These are phyloP conservation scores for Cheumatopsyche charites DNA, from an alignment of 1,140 invertebrate genomes.

Conservation along the genomic window DNA sequence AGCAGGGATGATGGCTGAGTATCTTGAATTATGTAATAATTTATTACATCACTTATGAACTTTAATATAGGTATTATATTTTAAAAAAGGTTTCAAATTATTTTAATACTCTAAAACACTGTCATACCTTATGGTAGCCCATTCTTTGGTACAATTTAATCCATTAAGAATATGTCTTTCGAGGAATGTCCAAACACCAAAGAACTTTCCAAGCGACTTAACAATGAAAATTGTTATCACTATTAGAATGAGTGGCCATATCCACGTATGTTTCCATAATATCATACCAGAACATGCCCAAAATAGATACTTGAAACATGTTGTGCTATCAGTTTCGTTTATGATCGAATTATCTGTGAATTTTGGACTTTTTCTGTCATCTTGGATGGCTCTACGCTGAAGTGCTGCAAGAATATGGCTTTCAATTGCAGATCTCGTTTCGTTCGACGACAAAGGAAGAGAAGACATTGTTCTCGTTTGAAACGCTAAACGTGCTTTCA, in stretches of 20 bases:
- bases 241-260: constrained; percentile 57
- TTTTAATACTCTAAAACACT: no score
- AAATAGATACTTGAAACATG: constrained; percentile 59
- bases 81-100: no score
- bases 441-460: constrained; percentile 54
- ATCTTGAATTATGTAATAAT: constrained; percentile 52
- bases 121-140: constrained; percentile 57
- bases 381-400: constrained; percentile 57
- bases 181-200: constrained; percentile 60
- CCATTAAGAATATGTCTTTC: constrained; percentile 57
- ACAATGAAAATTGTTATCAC: constrained; percentile 58
- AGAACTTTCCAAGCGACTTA: constrained; percentile 56
- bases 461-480: constrained; percentile 60
- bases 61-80: not conserved
- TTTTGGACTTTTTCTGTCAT: constrained; percentile 46
- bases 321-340: constrained; percentile 56
- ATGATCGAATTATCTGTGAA: not conserved
- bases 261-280: constrained; percentile 60
- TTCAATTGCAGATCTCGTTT: constrained; percentile 54
- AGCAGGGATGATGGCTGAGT: constrained; percentile 62
- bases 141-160: constrained; percentile 52
- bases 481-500: constrained; percentile 54
- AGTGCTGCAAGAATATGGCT: constrained; percentile 55
- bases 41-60: not conserved
- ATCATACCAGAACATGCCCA: constrained; percentile 60